A percentile compares a stretch with the other conserved stretches of the same genome.
Conservation (phyloP, 35 echinoderm and acorn worm genomes). For the Patiria miniata region DNA sequence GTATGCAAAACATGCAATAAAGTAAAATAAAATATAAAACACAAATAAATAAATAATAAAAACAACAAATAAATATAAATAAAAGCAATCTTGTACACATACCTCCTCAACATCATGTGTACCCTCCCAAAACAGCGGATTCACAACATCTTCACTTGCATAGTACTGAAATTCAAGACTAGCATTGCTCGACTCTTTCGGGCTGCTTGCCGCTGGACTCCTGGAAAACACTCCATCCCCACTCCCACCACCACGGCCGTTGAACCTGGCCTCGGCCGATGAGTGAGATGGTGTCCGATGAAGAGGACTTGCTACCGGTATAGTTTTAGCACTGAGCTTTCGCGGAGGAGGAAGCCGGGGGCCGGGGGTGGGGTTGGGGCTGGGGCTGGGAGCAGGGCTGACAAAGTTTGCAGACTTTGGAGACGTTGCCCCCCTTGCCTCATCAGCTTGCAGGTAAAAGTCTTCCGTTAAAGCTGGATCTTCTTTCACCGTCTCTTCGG, state of each 20-base stretch:
- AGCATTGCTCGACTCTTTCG: neutral
- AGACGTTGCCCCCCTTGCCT: neutral
- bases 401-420: neutral
- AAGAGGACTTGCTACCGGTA: neutral
- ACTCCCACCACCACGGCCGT: neutral
- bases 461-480: conserved; percentile 2
- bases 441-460: neutral
- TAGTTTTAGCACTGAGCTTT: neutral
- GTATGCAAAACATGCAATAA: too few species aligned
- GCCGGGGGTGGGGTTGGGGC: neutral
- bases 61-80: too few species aligned
- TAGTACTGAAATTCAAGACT: conserved; percentile 8
- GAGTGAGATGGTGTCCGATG: neutral
- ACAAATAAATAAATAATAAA: too few species aligned
- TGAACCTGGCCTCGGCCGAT: neutral
- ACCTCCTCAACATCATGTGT: neutral
- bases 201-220: neutral
- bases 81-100: neutral
- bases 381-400: neutral
- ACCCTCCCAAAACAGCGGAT: neutral
- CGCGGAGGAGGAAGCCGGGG: neutral
- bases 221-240: neutral
- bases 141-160: neutral
- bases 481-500: neutral
- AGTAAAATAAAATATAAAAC: too few species aligned